Evolutionary conservation across 1,140 invertebrate genomes (phyloP).

Genomic region (Pseudomyrmex dendroicus): DNA sequence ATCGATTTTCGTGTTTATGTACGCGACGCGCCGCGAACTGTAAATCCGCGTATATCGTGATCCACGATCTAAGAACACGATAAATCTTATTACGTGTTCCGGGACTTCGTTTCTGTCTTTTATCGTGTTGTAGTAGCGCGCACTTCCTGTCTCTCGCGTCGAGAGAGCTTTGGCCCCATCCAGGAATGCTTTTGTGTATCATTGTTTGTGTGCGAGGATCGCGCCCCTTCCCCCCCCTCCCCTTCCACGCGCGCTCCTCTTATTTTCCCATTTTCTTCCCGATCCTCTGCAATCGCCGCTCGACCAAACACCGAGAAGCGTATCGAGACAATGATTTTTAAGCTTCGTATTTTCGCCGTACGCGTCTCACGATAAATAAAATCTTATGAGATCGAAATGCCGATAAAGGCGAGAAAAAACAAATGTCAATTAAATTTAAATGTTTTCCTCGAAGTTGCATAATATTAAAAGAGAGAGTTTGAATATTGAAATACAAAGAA

Average conservation of each 20-base stretch:
- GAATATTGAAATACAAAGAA: background rate
- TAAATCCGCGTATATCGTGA: slow-evolving; percentile 72
- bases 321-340: slow-evolving; percentile 31
- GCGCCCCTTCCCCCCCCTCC: too few relatives aligned
- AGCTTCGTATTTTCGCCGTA: background rate
- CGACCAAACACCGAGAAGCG: background rate
- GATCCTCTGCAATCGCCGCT: slow-evolving; percentile 36
- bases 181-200: slow-evolving; percentile 57
- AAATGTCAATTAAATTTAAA: background rate
- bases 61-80: slow-evolving; percentile 73
- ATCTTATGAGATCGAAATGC: background rate
- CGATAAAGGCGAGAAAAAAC: background rate
- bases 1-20: slow-evolving; percentile 58
- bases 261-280: slow-evolving; percentile 34
- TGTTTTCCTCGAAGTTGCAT: background rate
- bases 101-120: slow-evolving; percentile 70
- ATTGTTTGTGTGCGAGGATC: slow-evolving; percentile 36
- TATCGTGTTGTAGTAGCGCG: slow-evolving; percentile 64
- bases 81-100: slow-evolving; percentile 70
- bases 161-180: slow-evolving; percentile 23
- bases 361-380: background rate
- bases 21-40: slow-evolving; percentile 63
- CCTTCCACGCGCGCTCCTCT: background rate
- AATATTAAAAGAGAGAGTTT: background rate
- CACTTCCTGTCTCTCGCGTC: slow-evolving; percentile 30